phyloP scores from a whole-genome alignment of 2,888 invertebrate species.

The Acrocyrtus sp. region DNA sequence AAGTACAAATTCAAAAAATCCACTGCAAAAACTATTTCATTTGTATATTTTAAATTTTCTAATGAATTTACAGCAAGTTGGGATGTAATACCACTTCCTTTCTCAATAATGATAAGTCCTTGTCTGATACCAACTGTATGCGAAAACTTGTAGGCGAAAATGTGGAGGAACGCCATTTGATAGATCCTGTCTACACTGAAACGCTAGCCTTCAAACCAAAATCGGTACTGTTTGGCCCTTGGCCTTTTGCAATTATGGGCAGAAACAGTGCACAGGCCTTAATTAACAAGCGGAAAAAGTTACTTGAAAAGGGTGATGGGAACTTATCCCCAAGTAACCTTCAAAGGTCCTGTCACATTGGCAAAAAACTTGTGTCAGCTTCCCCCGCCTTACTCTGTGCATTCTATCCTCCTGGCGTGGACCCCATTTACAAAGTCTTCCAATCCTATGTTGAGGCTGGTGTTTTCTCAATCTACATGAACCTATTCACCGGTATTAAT shows the following conservation, averaged over 20 bases:
- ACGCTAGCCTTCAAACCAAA: neutral
- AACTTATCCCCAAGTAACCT: too few species aligned
- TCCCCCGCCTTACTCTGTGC: neutral
- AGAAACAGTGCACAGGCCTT: conserved; percentile 3
- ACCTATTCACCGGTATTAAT: neutral
- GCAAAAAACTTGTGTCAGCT: neutral
- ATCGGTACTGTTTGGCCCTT: neutral
- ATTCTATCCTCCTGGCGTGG: conserved; percentile 7
- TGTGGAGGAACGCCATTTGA: neutral
- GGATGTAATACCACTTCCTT: too few species aligned
- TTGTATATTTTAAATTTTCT: too few species aligned
- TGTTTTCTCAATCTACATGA: neutral
- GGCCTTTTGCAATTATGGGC: conserved; percentile 8
- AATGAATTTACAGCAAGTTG: too few species aligned
- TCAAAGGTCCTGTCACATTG: conserved; percentile 5
- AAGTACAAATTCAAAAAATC: too few species aligned
- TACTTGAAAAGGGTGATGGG: neutral
- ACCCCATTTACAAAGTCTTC: neutral
- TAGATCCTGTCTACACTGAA: neutral
- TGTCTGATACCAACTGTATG: neutral
- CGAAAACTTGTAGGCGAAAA: neutral
- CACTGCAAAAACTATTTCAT: too few species aligned
- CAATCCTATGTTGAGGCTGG: conserved; percentile 8
- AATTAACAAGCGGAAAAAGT: neutral
- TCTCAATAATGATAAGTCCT: too few species aligned